phyloP scores from a whole-genome alignment of 2,113 vertebrate genomes.

The Puffinus mauretanicus region DNA sequence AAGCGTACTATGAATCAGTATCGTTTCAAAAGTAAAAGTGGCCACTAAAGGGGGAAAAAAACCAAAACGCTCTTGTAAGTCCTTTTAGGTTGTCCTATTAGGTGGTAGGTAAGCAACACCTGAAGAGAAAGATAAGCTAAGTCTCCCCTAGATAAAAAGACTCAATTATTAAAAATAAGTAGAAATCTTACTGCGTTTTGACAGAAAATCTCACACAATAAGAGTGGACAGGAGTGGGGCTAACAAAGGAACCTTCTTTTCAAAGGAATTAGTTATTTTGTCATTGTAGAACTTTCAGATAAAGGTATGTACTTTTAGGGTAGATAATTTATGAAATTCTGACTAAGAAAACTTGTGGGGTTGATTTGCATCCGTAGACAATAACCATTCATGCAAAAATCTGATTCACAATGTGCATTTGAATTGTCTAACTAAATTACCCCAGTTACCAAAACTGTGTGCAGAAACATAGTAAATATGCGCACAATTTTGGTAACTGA shows the following conservation, averaged over 20 bases:
- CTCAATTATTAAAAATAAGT: not conserved
- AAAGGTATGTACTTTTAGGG: not conserved
- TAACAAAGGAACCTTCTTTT: not conserved
- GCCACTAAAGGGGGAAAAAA: not conserved
- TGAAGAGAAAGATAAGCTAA: not conserved
- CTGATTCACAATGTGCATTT: not conserved
- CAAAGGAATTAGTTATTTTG: not conserved
- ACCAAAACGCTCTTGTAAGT: not conserved
- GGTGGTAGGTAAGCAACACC: not conserved
- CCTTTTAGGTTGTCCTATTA: not conserved
- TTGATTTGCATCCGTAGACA: not conserved
- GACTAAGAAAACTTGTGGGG: not conserved
- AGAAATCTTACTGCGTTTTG: not conserved
- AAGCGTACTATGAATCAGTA: not conserved
- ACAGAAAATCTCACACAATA: not conserved
- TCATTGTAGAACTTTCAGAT: not conserved
- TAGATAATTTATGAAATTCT: not conserved
- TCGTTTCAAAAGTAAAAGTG: not conserved
- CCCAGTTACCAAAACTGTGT: not conserved
- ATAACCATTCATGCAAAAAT: not conserved
- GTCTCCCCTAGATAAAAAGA: not conserved
- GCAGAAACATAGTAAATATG: not conserved
- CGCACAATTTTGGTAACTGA: not conserved
- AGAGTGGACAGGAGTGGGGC: not conserved
- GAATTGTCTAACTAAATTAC: not conserved